Percentiles rank a stretch among this genome's conserved stretches.
Conservation (phyloP, 2,113 vertebrate species). For the Lutjanus erythropterus region DNA sequence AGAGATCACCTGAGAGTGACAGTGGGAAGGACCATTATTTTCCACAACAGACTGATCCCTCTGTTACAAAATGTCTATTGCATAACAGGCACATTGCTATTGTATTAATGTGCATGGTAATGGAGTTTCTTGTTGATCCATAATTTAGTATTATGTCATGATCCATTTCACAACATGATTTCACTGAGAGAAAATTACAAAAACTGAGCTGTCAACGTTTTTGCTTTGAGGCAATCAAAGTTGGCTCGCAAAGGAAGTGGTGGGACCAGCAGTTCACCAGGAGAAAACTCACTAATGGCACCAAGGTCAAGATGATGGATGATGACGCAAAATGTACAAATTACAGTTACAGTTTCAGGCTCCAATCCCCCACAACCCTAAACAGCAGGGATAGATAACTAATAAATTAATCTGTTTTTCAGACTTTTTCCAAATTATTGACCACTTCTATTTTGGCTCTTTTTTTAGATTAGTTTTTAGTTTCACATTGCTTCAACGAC, state of each 20-base stretch:
- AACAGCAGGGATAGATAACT: too few relatives aligned
- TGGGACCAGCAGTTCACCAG: neutral
- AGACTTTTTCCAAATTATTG: neutral
- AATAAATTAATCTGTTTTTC: neutral
- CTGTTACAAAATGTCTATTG: neutral
- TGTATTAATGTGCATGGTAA: neutral
- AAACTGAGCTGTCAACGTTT: too few relatives aligned
- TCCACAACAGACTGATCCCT: neutral
- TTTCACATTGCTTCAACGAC: too few relatives aligned
- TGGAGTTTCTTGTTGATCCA: neutral
- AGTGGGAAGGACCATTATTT: slow-evolving; percentile 10
- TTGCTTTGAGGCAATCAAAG: neutral
- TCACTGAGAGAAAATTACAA: neutral
- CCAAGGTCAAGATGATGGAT: neutral
- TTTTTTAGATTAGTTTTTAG: too few relatives aligned
- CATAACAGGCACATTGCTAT: neutral
- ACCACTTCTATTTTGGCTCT: neutral
- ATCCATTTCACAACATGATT: neutral
- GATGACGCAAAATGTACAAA: slow-evolving; percentile 4
- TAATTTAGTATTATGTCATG: neutral
- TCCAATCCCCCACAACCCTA: neutral
- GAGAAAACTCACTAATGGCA: neutral
- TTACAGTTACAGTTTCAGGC: neutral
- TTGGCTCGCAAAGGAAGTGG: neutral
- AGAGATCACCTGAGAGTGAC: slow-evolving; percentile 84